Percentiles rank a stretch among this genome's conserved stretches.
phyloP scores from a whole-genome alignment of 2,113 vertebrate genomes.

The Dasyornis broadbenti region DNA sequence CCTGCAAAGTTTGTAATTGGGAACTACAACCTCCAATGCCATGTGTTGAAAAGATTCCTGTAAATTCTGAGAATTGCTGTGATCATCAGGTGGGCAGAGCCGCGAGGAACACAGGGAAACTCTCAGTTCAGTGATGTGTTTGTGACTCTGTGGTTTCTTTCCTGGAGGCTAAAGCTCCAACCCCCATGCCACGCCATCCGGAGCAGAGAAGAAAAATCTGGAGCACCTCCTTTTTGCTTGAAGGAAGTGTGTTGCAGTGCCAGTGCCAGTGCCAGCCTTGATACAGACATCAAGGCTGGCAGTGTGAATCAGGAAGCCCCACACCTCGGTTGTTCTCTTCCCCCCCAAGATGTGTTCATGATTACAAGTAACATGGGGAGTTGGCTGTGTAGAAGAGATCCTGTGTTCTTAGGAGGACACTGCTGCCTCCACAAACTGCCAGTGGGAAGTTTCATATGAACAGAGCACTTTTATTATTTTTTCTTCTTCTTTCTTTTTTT shows the following conservation, averaged over 20 bases:
- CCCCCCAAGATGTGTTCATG: not conserved
- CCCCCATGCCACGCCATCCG: fast-evolving
- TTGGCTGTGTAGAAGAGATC: not conserved
- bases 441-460: fast-evolving
- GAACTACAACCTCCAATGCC: not conserved
- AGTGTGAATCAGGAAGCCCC: not conserved
- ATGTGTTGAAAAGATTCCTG: not conserved
- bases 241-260: not conserved
- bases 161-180: not conserved
- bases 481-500: not conserved
- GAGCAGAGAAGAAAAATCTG: not conserved
- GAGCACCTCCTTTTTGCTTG: constrained; percentile 3
- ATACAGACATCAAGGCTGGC: not conserved
- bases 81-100: not conserved
- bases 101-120: not conserved
- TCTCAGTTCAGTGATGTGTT: not conserved
- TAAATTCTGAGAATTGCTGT: not conserved
- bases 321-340: not conserved
- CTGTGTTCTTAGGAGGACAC: not conserved
- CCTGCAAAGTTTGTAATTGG: not conserved
- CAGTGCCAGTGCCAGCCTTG: not conserved
- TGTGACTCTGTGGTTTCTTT: not conserved
- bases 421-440: not conserved
- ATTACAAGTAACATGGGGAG: not conserved
- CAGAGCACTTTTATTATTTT: not conserved